Conservation (phyloP, 2,113 vertebrate genomes). For the Amazona vittata region DNA sequence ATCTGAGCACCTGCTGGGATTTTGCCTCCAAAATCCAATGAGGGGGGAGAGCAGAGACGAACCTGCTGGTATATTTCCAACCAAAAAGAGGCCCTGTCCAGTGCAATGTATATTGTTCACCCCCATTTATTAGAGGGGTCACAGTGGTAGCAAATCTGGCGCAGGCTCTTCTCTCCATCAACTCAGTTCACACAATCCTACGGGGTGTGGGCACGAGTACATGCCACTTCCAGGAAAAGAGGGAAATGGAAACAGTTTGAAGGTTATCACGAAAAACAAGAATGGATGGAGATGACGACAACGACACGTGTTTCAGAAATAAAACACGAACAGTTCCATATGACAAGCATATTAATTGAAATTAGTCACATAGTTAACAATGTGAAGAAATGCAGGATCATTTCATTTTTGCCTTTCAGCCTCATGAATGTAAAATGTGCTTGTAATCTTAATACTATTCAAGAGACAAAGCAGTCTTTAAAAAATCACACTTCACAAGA, state of each 20-base stretch:
- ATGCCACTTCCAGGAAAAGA: background rate
- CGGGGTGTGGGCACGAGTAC: rapidly evolving
- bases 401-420: slow-evolving; percentile 72
- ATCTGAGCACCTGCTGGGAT: background rate
- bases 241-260: slow-evolving; percentile 25
- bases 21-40: background rate
- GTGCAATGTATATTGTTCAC: background rate
- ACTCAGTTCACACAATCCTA: background rate
- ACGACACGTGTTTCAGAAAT: slow-evolving; percentile 60
- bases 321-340: slow-evolving; percentile 60
- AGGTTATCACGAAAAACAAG: slow-evolving; percentile 43
- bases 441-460: slow-evolving; percentile 80
- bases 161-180: background rate
- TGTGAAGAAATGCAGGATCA: slow-evolving; percentile 71
- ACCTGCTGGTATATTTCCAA: background rate
- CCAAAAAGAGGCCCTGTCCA: background rate
- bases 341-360: slow-evolving; percentile 77
- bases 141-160: background rate
- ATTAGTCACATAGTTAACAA: slow-evolving; percentile 77
- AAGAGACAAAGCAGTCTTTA: slow-evolving; percentile 77
- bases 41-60: background rate
- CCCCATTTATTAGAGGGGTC: background rate
- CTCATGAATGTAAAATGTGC: slow-evolving; percentile 81
- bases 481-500: slow-evolving; percentile 78
- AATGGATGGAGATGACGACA: slow-evolving; percentile 48